Percentiles rank a stretch among this genome's conserved stretches.
Evolutionary conservation across 2,797 vertebrate species (phyloP).

Genomic region (Margarornis squamiger): DNA sequence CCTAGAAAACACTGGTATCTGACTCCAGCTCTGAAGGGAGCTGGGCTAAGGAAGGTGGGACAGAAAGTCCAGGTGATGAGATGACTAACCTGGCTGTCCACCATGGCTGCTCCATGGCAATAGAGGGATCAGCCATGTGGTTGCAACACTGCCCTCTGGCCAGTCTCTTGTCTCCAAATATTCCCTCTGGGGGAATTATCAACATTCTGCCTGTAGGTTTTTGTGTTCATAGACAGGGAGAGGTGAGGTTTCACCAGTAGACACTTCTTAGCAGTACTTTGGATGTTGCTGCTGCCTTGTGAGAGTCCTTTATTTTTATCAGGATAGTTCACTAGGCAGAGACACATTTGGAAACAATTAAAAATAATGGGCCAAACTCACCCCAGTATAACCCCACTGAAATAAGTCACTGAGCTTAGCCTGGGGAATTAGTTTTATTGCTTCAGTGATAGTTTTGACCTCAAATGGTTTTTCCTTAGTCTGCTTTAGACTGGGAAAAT

Average conservation of each 20-base stretch:
- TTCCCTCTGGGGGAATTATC: background rate
- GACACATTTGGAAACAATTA: conserved; percentile 38
- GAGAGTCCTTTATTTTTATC: background rate
- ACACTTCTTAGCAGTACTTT: background rate
- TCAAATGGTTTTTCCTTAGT: conserved; percentile 7
- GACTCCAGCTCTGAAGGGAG: background rate
- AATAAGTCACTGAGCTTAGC: conserved; percentile 16
- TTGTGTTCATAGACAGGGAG: background rate
- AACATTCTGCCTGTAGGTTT: background rate
- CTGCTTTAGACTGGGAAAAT: background rate
- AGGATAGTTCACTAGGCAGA: background rate
- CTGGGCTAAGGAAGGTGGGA: background rate
- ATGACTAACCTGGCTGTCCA: background rate
- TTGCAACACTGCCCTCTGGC: background rate
- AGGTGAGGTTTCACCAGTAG: background rate
- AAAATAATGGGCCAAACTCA: conserved; percentile 40
- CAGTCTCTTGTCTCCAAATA: background rate
- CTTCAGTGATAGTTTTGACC: conserved; percentile 16
- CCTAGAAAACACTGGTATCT: background rate
- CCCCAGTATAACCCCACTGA: conserved; percentile 7
- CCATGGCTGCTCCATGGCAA: background rate
- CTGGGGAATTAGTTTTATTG: conserved; percentile 29
- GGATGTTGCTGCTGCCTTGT: background rate
- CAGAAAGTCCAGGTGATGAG: background rate
- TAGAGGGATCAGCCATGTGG: fast-evolving